Percentiles rank a stretch among this genome's conserved stretches.
Evolutionary conservation across 2,797 vertebrate species (phyloP).

Genomic region (Coendou prehensilis): DNA sequence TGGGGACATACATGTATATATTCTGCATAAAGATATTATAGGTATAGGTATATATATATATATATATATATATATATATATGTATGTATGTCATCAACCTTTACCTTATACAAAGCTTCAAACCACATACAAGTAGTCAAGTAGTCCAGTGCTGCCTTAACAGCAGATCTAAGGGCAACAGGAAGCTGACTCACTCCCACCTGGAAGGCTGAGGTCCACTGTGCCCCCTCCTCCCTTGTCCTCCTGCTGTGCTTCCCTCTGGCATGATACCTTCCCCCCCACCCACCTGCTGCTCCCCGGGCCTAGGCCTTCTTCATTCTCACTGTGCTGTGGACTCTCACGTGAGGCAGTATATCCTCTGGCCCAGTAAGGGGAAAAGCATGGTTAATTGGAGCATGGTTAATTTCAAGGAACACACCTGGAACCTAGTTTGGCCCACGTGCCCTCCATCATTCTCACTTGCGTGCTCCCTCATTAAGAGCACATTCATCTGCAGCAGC

Average conservation of each 20-base stretch:
- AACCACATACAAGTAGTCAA: background rate
- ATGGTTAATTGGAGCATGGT: background rate
- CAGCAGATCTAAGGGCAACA: background rate
- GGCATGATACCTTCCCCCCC: background rate
- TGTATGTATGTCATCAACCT: too few relatives aligned
- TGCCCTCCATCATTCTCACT: background rate
- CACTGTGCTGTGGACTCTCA: background rate
- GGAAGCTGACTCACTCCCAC: background rate
- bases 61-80: background rate
- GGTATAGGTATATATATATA: too few relatives aligned
- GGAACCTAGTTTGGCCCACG: background rate
- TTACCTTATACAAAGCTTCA: background rate
- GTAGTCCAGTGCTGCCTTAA: background rate
- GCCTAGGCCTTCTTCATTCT: background rate
- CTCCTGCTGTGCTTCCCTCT: background rate
- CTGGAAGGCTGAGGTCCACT: accelerated
- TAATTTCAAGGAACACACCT: background rate
- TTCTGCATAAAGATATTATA: background rate
- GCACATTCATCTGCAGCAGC: background rate
- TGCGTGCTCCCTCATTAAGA: background rate
- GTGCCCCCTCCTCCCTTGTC: background rate
- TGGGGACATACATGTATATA: too few relatives aligned
- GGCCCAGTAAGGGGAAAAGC: background rate
- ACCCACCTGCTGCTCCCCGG: accelerated
- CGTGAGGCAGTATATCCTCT: background rate